Base-by-base conservation (phyloP, 2,888 invertebrate genomes). In the Acleris emargana region DNA sequence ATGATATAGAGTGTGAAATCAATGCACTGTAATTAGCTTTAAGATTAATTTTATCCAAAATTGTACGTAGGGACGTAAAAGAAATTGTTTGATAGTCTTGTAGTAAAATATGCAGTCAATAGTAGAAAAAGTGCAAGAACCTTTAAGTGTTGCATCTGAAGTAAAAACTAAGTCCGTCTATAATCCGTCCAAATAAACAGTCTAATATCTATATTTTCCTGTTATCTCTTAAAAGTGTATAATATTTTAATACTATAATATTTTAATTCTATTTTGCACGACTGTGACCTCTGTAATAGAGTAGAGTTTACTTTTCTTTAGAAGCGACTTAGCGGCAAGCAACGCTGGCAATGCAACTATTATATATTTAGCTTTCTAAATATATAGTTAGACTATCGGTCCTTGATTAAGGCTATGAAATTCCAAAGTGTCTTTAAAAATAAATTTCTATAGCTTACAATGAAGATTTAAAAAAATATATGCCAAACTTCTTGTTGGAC, bases 371-470 rank as follows among this genome's bases (percentile, higher is more conserved):
- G 81, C 71, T 77, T 78, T 73, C 78, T 87, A 85, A 87, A 86
- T 87, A 87, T 84, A 83, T 87, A 84, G 77, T 82, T 87, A 88
- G 84, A 77, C 75, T 81, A 74, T 75, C 73, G 76, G 72, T 74
- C 64, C 73, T 77, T 72, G 73, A 75, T 72, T 77, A 80, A 79
- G 91, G 90, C 91, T 90, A 90, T 91, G 91, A 89, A 76, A 76
- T 80, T 86, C 90, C 89, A 89, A 91, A 91, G 89, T 43, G 59
- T 53, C 17, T 62, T 47, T 55, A 43, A 60, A 43, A 25, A 28
- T 1, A 16, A 38, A 1, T 45, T 45, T n/a, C n/a, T 17, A 17
- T 45, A 17, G n/a, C 45, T 45, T 45, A 38, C 4, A 4, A 13
- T 13, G 13, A 38, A 13, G 32, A 11, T 11, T 6, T 6, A 9